Evolutionary conservation across 2,888 invertebrate species (phyloP).

Genomic region (Hyles lineata): DNA sequence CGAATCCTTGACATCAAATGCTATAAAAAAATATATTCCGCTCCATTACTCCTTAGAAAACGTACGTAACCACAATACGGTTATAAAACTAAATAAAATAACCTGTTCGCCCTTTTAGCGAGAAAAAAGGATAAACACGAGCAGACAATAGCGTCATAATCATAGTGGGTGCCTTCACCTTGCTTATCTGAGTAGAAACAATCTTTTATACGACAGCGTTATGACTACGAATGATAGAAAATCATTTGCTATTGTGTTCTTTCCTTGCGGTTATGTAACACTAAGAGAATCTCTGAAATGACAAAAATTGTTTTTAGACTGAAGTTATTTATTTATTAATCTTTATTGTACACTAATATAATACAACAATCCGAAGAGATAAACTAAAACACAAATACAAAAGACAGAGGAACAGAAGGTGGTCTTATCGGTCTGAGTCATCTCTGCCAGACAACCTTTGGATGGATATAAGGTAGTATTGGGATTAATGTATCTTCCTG

Average conservation of each 20-base stretch:
- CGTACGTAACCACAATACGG: not conserved
- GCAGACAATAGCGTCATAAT: slow-evolving; percentile 20
- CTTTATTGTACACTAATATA: too few relatives aligned
- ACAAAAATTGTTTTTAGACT: not conserved
- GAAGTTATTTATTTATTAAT: too few relatives aligned
- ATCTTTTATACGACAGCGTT: not conserved
- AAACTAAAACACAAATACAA: too few relatives aligned
- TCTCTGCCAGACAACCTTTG: too few relatives aligned
- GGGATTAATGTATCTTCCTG: too few relatives aligned
- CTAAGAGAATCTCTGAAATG: not conserved
- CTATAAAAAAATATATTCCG: not conserved
- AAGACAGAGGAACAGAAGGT: too few relatives aligned
- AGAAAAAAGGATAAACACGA: not conserved
- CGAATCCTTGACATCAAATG: too few relatives aligned
- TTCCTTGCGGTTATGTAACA: not conserved
- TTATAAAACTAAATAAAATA: slow-evolving; percentile 13
- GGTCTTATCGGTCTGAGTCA: too few relatives aligned
- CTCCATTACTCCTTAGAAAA: not conserved
- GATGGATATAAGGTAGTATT: too few relatives aligned
- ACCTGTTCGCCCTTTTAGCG: not conserved
- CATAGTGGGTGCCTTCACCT: slow-evolving; percentile 9
- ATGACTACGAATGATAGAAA: not conserved
- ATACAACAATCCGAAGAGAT: too few relatives aligned
- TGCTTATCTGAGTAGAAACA: slow-evolving; percentile 17
- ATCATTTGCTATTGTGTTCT: not conserved